A percentile compares a stretch with the other conserved stretches of the same genome.
phyloP scores from a whole-genome alignment of 2,113 vertebrate genomes.

The Notarius lentiginosus region DNA sequence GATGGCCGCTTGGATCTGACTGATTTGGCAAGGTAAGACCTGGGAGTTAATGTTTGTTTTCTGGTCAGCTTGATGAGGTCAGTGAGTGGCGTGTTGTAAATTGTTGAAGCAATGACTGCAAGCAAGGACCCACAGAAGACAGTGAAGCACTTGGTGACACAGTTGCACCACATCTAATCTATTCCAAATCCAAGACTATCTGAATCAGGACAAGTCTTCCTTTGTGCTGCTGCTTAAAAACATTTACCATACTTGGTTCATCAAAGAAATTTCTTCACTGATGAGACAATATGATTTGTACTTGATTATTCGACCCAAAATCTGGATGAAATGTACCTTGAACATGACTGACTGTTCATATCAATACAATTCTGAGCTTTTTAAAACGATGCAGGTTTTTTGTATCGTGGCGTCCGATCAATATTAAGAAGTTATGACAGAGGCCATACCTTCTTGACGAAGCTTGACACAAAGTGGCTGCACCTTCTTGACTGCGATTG shows the following conservation, averaged over 20 bases:
- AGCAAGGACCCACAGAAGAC: not conserved
- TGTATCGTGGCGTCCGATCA: not conserved
- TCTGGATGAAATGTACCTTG: not conserved
- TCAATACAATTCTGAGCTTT: not conserved
- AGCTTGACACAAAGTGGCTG: not conserved
- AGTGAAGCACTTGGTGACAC: not conserved
- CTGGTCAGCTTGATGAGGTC: not conserved
- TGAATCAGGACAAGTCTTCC: not conserved
- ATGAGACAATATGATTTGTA: not conserved
- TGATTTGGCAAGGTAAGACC: conserved; percentile 86
- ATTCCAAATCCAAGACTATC: not conserved
- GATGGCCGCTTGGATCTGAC: conserved; percentile 92
- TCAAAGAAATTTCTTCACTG: not conserved
- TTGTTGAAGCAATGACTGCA: not conserved
- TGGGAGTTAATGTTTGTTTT: not conserved
- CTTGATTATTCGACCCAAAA: not conserved
- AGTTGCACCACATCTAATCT: not conserved
- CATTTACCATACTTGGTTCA: not conserved
- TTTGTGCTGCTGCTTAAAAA: not conserved
- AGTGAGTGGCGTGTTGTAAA: not conserved
- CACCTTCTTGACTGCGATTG: not conserved
- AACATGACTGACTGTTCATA: not conserved
- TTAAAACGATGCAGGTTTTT: not conserved
- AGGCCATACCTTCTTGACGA: not conserved
- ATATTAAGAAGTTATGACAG: not conserved